These are phyloP conservation scores for Labeo calbasu DNA, from an alignment of 2,797 vertebrate genomes.

Conservation along the genomic window DNA sequence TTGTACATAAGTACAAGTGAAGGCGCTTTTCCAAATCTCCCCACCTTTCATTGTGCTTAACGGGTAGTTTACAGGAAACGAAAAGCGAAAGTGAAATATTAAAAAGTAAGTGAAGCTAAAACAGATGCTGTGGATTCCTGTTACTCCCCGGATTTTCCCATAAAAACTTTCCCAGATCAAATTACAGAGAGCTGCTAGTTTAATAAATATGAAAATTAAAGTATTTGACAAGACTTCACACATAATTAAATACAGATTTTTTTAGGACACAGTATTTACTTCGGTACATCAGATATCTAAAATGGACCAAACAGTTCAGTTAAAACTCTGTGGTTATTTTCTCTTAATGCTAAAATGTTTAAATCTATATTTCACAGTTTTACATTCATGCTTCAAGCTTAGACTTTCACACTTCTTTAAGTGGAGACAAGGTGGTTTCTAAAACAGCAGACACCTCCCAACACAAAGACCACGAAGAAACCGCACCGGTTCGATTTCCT, in stretches of 20 bases:
- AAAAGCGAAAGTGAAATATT: not conserved
- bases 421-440: not conserved
- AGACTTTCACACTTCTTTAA: not conserved
- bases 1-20: not conserved
- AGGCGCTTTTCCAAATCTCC: not conserved
- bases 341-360: not conserved
- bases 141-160: constrained; percentile 1
- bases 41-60: not conserved
- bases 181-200: not conserved
- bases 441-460: constrained; percentile 7
- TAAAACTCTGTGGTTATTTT: not conserved
- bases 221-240: not conserved
- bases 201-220: constrained; percentile 48
- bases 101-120: not conserved
- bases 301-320: not conserved
- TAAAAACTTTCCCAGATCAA: not conserved
- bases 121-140: not conserved
- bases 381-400: not conserved
- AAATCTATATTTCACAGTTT: not conserved
- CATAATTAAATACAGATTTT: not conserved
- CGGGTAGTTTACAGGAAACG: not conserved
- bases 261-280: not conserved
- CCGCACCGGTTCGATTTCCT: not conserved
- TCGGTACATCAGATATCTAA: not conserved
- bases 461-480: constrained; percentile 9